Evolutionary conservation across 2,113 vertebrate species (phyloP).

Genomic region (Heterocephalus glaber): DNA sequence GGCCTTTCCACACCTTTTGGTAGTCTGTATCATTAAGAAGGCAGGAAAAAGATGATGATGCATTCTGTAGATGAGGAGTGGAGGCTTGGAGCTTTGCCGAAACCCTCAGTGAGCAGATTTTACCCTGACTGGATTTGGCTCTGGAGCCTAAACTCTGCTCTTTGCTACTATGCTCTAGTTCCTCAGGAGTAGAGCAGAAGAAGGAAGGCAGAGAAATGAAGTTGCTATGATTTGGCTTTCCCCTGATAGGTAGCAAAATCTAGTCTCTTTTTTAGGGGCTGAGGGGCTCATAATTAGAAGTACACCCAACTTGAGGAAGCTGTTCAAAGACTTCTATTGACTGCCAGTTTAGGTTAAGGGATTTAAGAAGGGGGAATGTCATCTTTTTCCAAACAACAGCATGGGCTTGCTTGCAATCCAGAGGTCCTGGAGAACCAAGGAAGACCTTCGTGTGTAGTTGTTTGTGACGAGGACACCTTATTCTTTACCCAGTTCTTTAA

Average conservation of each 20-base stretch:
- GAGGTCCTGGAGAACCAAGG: neutral
- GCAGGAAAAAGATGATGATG: neutral
- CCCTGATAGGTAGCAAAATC: neutral
- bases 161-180: neutral
- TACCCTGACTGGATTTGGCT: neutral
- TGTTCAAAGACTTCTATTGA: neutral
- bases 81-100: neutral
- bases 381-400: neutral
- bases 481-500: neutral
- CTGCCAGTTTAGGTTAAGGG: neutral
- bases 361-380: neutral
- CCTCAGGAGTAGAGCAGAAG: neutral
- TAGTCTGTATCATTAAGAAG: neutral
- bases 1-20: neutral
- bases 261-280: neutral
- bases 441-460: neutral
- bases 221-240: neutral
- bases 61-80: neutral
- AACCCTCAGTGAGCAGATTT: neutral
- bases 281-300: neutral
- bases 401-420: neutral
- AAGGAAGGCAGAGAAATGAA: neutral
- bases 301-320: neutral
- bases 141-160: neutral
- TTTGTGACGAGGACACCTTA: neutral